Percentiles rank a stretch among this genome's conserved stretches.
Conservation (phyloP, 2,113 vertebrate species). For the Hypocryptadius cinnamomeus region DNA sequence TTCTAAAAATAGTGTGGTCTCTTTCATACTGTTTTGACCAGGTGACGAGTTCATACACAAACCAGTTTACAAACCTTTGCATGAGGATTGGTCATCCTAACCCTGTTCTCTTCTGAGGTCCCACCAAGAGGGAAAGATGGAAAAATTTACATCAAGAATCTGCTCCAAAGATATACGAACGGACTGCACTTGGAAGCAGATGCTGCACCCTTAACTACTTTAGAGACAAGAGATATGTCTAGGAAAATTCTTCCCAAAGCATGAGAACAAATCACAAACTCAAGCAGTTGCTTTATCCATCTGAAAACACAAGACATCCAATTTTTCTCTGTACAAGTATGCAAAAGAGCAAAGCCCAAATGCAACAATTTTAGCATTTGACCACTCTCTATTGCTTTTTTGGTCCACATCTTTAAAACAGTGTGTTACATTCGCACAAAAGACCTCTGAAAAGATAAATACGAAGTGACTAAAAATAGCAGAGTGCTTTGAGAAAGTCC, state of each 20-base stretch:
- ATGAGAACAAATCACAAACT: background rate
- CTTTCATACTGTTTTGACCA: background rate
- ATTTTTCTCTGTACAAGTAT: background rate
- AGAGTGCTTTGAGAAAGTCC: background rate
- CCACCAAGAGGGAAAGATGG: background rate
- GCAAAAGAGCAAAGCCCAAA: background rate
- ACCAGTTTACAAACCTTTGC: background rate
- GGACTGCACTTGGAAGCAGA: background rate
- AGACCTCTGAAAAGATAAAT: background rate
- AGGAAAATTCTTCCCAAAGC: background rate
- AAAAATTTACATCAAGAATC: background rate
- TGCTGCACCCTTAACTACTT: background rate
- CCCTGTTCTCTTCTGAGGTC: background rate
- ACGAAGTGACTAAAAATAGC: background rate
- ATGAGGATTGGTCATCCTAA: background rate
- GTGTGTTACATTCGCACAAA: background rate
- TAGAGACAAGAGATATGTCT: background rate
- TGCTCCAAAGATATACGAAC: background rate
- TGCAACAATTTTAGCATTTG: background rate
- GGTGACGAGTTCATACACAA: background rate
- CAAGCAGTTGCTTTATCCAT: background rate
- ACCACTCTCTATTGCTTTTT: background rate
- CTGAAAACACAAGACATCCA: background rate
- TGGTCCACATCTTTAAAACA: background rate
- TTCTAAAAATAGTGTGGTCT: background rate